Percentiles rank a stretch among this genome's conserved stretches.
phyloP scores from a whole-genome alignment of 2,113 vertebrate genomes.

The Lycocorax pyrrhopterus region DNA sequence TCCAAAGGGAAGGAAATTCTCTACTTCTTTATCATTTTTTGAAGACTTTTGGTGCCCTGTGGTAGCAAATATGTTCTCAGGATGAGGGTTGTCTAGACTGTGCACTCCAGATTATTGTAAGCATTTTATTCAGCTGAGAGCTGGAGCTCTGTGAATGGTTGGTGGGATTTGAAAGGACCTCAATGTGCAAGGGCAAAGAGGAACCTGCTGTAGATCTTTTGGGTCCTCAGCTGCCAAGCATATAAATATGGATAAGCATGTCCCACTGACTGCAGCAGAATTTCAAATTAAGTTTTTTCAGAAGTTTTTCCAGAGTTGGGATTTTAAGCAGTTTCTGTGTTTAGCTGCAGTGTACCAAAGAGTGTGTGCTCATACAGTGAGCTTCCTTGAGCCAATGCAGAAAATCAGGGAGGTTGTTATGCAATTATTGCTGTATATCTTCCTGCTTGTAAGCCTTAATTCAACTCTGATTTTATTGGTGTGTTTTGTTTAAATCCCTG shows the following conservation, averaged over 20 bases:
- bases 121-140: not conserved
- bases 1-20: not conserved
- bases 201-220: not conserved
- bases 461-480: not conserved
- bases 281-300: not conserved
- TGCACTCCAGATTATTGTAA: not conserved
- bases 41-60: not conserved
- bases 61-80: not conserved
- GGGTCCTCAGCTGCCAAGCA: not conserved
- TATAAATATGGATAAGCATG: not conserved
- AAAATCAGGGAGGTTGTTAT: not conserved
- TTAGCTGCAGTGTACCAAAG: not conserved
- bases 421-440: slow-evolving; percentile 3
- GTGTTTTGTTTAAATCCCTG: not conserved
- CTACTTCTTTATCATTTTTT: not conserved
- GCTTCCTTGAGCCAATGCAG: not conserved
- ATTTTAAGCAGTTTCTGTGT: not conserved
- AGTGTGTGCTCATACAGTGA: not conserved
- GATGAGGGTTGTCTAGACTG: not conserved
- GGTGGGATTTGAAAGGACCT: not conserved
- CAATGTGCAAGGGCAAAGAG: not conserved
- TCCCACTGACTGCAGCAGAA: not conserved
- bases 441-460: not conserved
- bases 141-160: not conserved
- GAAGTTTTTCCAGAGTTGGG: not conserved